A percentile compares a stretch with the other conserved stretches of the same genome.
Evolutionary conservation across 2,797 vertebrate species (phyloP).

Genomic region (Rallus crepitans): DNA sequence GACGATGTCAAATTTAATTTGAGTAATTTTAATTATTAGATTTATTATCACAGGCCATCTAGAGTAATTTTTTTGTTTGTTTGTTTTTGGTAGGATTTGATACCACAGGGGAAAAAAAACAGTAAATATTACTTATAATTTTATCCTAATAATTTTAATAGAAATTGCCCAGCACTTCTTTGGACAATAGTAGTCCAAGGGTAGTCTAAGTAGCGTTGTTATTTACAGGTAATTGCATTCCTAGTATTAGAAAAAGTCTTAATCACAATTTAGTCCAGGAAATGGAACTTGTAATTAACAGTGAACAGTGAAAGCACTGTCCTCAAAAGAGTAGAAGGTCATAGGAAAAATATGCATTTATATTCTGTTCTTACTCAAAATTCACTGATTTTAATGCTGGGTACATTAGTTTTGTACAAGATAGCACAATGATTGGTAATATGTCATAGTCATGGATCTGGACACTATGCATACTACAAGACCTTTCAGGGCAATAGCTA

Average conservation of each 20-base stretch:
- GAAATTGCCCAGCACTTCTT: background rate
- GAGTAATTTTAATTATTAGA: background rate
- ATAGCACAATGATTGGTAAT: background rate
- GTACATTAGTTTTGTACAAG: background rate
- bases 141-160: background rate
- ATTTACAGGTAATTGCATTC: background rate
- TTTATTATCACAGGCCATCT: background rate
- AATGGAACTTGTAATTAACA: background rate
- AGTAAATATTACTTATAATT: background rate
- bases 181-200: background rate
- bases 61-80: background rate
- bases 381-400: background rate
- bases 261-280: background rate
- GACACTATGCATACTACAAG: background rate
- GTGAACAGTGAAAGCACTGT: background rate
- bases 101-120: background rate
- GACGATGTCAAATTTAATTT: background rate
- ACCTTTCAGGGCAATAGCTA: background rate
- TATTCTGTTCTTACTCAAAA: background rate
- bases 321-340: background rate
- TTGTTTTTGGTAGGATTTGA: background rate
- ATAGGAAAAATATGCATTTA: background rate
- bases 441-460: background rate
- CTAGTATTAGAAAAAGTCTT: background rate
- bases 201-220: background rate